Base-by-base conservation (phyloP, 2,888 invertebrate genomes). In the Chydorus sphaericus region DNA sequence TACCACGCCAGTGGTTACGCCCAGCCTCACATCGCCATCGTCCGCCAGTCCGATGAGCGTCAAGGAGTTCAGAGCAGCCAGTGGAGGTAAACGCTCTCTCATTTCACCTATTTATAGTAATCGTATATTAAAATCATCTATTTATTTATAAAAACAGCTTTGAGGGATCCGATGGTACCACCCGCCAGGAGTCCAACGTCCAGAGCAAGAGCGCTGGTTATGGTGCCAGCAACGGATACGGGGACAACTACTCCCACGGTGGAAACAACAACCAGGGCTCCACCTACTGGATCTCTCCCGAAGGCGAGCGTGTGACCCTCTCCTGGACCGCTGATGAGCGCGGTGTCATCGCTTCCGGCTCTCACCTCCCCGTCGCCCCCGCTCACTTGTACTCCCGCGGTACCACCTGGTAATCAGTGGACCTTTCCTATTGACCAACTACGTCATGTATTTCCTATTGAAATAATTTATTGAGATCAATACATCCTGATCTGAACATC, bases 261-360 rank as follows among this genome's bases (percentile, higher is more conserved):
- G 56, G 54, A 14, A 55, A 48, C 61, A 68, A 66, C 7, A 75
- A 77, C 51, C 68, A 70, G n/a, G 79, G 78, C 4, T 61, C 63
- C 54, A 76, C 58, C 71, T 65, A 69, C 10, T 77, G 75, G 71
- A 28, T 63, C 57, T 76, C 68, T 31, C 70, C 75, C 33, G 75
- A 77, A 58, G 76, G 76, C 33, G 63, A 70, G 29, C 57, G 64
- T 52, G 76, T 77, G 71, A 59, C 65, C 18, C 69, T 77, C 48
- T 65, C 55, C 49, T 78, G 77, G 71, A 57, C 68, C 56, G 75
- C 78, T 58, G 77, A 77, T 61, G 76, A 77, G 62, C 75, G 75
- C 61, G 78, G 77, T 8, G 77, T 70, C 71, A 72, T 73, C 59
- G 75, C 77, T 1, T 62, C 63, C 60, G 65, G 66, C 31, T 44